Evolutionary conservation across 2,113 vertebrate genomes (phyloP).

Genomic region (Centropus unirufus): DNA sequence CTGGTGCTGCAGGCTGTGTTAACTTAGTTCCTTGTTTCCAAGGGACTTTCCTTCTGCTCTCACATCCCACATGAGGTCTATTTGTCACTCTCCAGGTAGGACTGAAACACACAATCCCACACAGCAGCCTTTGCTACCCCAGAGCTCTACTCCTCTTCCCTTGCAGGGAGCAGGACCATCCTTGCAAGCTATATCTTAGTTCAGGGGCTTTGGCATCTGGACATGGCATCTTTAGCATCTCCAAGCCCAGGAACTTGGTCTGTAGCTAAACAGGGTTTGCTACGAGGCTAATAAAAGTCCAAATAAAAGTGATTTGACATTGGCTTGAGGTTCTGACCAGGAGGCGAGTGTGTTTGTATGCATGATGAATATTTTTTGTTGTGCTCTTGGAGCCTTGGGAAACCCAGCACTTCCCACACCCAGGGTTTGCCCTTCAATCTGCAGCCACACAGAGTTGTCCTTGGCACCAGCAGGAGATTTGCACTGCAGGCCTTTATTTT

Average conservation of each 20-base stretch:
- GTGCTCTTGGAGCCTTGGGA: background rate
- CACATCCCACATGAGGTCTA: background rate
- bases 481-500: background rate
- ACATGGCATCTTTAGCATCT: too few species aligned
- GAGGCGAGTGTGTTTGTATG: background rate
- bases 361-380: background rate
- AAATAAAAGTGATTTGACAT: background rate
- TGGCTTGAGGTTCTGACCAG: background rate
- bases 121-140: background rate
- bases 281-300: background rate
- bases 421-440: background rate
- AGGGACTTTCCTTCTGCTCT: background rate
- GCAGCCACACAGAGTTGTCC: background rate
- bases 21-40: background rate
- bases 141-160: background rate
- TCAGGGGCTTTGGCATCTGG: background rate
- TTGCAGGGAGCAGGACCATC: background rate
- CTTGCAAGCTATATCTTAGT: background rate
- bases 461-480: background rate
- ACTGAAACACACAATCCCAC: background rate
- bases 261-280: background rate
- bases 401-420: background rate
- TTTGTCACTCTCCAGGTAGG: background rate
- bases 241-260: background rate
- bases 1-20: background rate